Evolutionary conservation across 2,888 invertebrate genomes (phyloP).

Genomic region (Drosophila infuscata): DNA sequence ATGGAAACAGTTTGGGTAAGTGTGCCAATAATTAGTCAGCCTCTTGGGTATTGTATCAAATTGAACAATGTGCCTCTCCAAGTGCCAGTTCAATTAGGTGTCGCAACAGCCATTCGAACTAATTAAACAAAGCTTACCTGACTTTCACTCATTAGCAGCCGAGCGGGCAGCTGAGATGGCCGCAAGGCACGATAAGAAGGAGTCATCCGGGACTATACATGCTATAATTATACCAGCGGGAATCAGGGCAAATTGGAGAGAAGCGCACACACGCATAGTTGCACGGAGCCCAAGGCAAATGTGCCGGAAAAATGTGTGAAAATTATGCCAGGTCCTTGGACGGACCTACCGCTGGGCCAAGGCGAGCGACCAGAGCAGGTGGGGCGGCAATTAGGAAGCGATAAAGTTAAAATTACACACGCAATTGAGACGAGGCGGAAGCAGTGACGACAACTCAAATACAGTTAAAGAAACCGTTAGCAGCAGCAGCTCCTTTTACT

Average conservation of each 20-base stretch:
- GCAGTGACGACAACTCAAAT: conserved; percentile 49
- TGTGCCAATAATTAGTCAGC: not conserved
- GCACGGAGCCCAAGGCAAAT: conserved; percentile 14
- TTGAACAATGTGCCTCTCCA: conserved; percentile 10
- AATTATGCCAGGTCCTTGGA: conserved; percentile 45
- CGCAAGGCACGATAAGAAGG: conserved; percentile 41
- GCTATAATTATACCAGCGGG: conserved; percentile 79
- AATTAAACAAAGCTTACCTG: conserved; percentile 71
- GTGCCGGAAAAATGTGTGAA: conserved; percentile 49
- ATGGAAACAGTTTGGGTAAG: not conserved
- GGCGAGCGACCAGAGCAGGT: conserved; percentile 23
- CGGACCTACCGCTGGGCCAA: conserved; percentile 42
- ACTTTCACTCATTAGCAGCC: conserved; percentile 56
- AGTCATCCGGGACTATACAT: conserved; percentile 35
- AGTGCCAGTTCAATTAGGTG: conserved; percentile 58
- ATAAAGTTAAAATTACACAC: conserved; percentile 66
- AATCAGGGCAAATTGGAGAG: conserved; percentile 61
- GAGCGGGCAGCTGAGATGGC: conserved; percentile 48
- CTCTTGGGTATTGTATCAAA: conserved; percentile 12
- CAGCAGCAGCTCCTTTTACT: conserved; percentile 47
- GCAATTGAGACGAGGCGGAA: conserved; percentile 35
- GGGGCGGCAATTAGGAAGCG: conserved; percentile 73
- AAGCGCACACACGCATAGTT: not conserved
- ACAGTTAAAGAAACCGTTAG: conserved; percentile 54
- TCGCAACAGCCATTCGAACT: conserved; percentile 49